Conservation (phyloP, 2,113 vertebrate species). For the Varanus komodoensis region DNA sequence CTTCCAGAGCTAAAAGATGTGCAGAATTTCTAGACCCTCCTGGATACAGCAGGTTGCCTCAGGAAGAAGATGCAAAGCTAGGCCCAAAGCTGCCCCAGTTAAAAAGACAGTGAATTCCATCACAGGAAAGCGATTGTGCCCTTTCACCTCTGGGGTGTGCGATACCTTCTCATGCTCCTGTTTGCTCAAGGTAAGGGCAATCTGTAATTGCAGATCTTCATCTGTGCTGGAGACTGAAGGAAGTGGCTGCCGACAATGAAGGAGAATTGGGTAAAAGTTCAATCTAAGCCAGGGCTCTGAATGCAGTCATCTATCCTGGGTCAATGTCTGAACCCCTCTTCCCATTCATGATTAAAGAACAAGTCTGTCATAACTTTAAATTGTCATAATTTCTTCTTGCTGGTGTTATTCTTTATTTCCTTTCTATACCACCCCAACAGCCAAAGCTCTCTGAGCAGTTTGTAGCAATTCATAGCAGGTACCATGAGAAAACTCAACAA, state of each 20-base stretch:
- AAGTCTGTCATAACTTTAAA: neutral
- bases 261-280: conserved; percentile 70
- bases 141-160: conserved; percentile 24
- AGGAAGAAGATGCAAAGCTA: neutral
- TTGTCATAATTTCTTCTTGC: too few species aligned
- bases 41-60: neutral
- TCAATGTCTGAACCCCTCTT: neutral
- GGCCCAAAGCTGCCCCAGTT: neutral
- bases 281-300: neutral
- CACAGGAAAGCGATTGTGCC: conserved; percentile 53
- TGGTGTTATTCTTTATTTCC: too few species aligned
- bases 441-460: too few species aligned
- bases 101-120: conserved; percentile 40
- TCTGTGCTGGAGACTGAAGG: conserved; percentile 87
- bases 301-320: conserved; percentile 11
- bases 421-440: too few species aligned
- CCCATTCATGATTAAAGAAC: conserved; percentile 5
- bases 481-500: too few species aligned
- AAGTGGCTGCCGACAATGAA: conserved; percentile 79
- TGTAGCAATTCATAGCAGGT: too few species aligned
- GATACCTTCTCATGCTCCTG: conserved; percentile 93
- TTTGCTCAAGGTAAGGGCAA: conserved; percentile 92
- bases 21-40: conserved; percentile 25
- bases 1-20: neutral
- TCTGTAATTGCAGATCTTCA: conserved; percentile 94